These are phyloP conservation scores for Oeneis ivallda DNA, from an alignment of 2,888 invertebrate genomes.

Conservation along the genomic window DNA sequence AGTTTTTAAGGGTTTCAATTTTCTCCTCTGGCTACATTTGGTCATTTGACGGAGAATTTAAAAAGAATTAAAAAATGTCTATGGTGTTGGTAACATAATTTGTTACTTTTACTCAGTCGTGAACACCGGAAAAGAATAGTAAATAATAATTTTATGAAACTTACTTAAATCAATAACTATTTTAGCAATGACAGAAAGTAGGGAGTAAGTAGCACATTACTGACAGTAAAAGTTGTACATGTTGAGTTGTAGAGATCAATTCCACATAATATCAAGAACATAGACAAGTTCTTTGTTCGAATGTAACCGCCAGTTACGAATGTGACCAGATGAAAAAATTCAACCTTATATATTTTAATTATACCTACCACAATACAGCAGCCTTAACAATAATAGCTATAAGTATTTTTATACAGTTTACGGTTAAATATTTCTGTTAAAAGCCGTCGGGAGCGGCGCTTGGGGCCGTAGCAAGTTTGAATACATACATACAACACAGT, in stretches of 20 bases:
- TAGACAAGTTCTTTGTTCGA: constrained; percentile 25
- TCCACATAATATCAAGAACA: constrained; percentile 5
- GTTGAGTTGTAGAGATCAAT: neutral
- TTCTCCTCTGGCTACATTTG: constrained; percentile 36
- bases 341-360: constrained; percentile 45
- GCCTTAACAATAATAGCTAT: constrained; percentile 79
- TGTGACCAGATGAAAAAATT: constrained; percentile 42
- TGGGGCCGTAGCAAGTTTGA: constrained; percentile 70
- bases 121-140: neutral
- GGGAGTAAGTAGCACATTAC: neutral
- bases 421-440: constrained; percentile 53
- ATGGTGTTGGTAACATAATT: neutral
- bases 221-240: neutral
- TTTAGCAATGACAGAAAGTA: neutral
- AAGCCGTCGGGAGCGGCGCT: constrained; percentile 50
- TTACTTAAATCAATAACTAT: neutral
- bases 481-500: constrained; percentile 71
- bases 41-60: constrained; percentile 15
- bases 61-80: neutral
- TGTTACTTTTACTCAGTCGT: neutral
- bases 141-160: too few species aligned
- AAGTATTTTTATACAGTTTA: constrained; percentile 79
- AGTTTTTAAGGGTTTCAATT: constrained; percentile 50
- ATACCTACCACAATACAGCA: constrained; percentile 59
- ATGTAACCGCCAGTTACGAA: constrained; percentile 29